Evolutionary conservation across 2,888 invertebrate genomes (phyloP).

Genomic region (Eremobia ochroleuca): DNA sequence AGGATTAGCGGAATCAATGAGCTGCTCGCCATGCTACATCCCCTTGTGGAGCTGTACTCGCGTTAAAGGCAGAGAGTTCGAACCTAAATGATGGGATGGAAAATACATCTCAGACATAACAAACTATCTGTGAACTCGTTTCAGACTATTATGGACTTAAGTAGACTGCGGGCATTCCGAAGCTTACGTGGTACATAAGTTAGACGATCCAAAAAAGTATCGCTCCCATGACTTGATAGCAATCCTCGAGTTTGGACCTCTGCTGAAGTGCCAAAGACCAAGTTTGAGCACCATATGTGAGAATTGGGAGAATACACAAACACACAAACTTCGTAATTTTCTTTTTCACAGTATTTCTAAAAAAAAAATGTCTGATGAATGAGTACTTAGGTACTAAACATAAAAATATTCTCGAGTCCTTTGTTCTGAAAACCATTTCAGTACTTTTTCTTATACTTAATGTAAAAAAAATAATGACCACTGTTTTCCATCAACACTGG

Average conservation of each 20-base stretch:
- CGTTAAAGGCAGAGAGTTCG: not conserved
- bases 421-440: not conserved
- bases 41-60: conserved; percentile 20
- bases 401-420: too few species aligned
- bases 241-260: too few species aligned
- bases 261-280: too few species aligned
- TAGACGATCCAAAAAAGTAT: not conserved
- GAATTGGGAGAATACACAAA: too few species aligned
- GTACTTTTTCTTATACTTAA: too few species aligned
- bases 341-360: too few species aligned
- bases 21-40: conserved; percentile 45
- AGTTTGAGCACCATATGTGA: too few species aligned
- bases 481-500: not conserved
- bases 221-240: too few species aligned
- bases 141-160: not conserved
- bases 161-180: not conserved
- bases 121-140: not conserved
- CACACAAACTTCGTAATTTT: too few species aligned
- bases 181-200: not conserved
- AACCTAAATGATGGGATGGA: not conserved
- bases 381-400: too few species aligned
- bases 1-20: conserved; percentile 87
- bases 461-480: not conserved
- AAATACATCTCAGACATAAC: not conserved
- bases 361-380: too few species aligned